Percentiles rank a stretch among this genome's conserved stretches.
Evolutionary conservation across 2,113 vertebrate genomes (phyloP).

Genomic region (Xenopus laevis): DNA sequence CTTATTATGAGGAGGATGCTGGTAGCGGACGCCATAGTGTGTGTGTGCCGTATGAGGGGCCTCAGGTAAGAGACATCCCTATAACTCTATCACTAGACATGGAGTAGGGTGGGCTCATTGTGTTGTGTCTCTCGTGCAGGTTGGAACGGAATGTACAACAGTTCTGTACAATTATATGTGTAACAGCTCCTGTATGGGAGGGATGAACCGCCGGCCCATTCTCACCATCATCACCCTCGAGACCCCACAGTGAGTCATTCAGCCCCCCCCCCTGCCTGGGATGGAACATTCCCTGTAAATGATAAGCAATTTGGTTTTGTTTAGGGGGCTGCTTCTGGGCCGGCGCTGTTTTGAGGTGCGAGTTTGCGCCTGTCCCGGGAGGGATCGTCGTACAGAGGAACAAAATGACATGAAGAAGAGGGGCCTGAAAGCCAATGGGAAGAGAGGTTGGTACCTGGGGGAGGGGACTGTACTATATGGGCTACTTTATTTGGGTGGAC

Average conservation of each 20-base stretch:
- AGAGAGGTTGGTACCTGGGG: slow-evolving; percentile 59
- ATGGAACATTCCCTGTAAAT: background rate
- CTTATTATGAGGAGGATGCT: slow-evolving; percentile 63
- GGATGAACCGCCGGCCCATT: slow-evolving; percentile 83
- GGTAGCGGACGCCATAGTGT: slow-evolving; percentile 78
- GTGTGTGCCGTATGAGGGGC: slow-evolving; percentile 71
- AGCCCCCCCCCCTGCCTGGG: background rate
- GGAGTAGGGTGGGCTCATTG: no score
- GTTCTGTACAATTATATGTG: slow-evolving; percentile 83
- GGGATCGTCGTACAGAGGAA: slow-evolving; percentile 77
- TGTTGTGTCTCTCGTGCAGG: slow-evolving; percentile 51
- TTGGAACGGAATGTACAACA: slow-evolving; percentile 71
- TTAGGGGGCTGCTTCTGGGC: slow-evolving; percentile 71
- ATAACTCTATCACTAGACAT: background rate
- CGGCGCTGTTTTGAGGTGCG: slow-evolving; percentile 80
- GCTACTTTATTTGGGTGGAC: no score
- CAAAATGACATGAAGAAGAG: slow-evolving; percentile 58
- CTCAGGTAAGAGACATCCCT: slow-evolving; percentile 65
- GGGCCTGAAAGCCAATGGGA: slow-evolving; percentile 36
- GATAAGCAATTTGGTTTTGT: no score
- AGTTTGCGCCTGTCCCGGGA: slow-evolving; percentile 81
- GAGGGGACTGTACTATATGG: no score
- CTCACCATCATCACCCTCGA: slow-evolving; percentile 81
- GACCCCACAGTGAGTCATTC: slow-evolving; percentile 60
- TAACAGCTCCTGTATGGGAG: slow-evolving; percentile 84